phyloP scores from a whole-genome alignment of 1,140 invertebrate genomes.

The Ylistrum balloti region DNA sequence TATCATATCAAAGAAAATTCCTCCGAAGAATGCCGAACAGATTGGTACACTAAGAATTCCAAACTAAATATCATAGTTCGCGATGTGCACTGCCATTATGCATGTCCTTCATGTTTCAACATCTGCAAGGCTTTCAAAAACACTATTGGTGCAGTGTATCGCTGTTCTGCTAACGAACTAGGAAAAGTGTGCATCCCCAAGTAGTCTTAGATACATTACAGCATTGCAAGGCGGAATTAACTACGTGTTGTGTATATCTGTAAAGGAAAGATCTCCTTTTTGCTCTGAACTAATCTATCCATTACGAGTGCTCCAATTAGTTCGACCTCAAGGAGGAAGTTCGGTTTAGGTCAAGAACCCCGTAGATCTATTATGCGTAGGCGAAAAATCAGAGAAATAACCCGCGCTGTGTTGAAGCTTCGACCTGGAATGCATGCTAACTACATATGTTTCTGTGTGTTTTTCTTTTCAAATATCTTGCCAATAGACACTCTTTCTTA shows the following conservation, averaged over 20 bases:
- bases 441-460: no score
- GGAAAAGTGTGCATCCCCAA: background rate
- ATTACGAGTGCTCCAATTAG: background rate
- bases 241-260: background rate
- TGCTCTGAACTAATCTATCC: background rate
- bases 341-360: background rate
- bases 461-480: no score
- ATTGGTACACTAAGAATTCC: background rate
- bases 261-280: background rate
- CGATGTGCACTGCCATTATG: background rate
- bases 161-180: background rate
- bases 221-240: no score
- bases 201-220: no score
- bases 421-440: no score
- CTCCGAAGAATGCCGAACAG: background rate
- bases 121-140: slow-evolving; percentile 6
- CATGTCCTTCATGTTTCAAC: background rate
- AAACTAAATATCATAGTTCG: background rate
- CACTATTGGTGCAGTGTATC: background rate
- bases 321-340: background rate
- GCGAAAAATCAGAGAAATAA: slow-evolving; percentile 4
- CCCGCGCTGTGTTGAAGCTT: background rate
- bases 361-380: background rate
- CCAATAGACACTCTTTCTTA: no score
- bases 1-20: background rate